Conservation (phyloP, 2,113 vertebrate species). For the Silurus asotus region DNA sequence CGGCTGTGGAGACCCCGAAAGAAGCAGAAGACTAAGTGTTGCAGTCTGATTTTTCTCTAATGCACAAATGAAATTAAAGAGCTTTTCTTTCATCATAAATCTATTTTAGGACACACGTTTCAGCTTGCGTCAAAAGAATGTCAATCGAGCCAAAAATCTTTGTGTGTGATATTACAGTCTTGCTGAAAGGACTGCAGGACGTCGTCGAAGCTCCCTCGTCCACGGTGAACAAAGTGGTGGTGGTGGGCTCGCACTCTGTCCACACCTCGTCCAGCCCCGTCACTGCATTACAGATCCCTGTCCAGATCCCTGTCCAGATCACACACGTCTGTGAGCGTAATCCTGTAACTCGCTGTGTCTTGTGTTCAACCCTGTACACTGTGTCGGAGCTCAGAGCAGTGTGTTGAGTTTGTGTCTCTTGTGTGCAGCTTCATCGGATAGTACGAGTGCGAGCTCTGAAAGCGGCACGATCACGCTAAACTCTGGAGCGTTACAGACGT, state of each 20-base stretch:
- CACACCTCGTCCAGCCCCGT: conserved; percentile 76
- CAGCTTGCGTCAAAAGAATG: too few relatives aligned
- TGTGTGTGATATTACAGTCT: conserved; percentile 71
- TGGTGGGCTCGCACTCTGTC: conserved; percentile 70
- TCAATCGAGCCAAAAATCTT: neutral
- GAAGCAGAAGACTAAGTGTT: too few relatives aligned
- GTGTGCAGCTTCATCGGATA: conserved; percentile 69
- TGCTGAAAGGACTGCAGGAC: conserved; percentile 94
- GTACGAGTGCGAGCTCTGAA: conserved; percentile 79
- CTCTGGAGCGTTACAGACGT: conserved; percentile 88
- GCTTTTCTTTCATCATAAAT: neutral
- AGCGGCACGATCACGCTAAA: conserved; percentile 92
- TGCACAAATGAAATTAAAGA: neutral
- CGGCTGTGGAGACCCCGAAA: too few relatives aligned
- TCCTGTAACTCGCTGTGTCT: neutral
- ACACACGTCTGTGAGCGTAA: conserved; percentile 88
- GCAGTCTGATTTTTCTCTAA: too few relatives aligned
- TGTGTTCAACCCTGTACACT: neutral
- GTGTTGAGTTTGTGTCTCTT: neutral
- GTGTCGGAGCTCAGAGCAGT: too few relatives aligned
- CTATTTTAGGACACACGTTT: too few relatives aligned
- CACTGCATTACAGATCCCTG: conserved; percentile 84
- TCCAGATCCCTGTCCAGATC: conserved; percentile 94
- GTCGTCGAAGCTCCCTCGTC: conserved; percentile 83
- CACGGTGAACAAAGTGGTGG: conserved; percentile 71